Evolutionary conservation across 1,140 invertebrate species (phyloP).

Genomic region (Macrostomum lignano): DNA sequence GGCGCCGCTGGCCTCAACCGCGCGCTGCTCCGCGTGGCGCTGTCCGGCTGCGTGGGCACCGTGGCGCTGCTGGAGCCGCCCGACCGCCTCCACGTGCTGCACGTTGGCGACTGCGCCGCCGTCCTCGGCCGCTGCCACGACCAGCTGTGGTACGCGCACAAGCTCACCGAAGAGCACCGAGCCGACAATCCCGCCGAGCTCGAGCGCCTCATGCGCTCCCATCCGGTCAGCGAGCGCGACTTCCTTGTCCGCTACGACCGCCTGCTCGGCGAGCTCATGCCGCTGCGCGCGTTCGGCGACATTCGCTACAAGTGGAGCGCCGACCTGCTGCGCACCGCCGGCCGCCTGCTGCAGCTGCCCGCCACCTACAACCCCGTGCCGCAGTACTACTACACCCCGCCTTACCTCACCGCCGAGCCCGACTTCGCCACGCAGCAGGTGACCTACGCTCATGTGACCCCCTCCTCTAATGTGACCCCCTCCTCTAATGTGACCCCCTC

Average conservation of each 20-base stretch:
- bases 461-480: too few species aligned
- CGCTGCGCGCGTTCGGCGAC: conserved; percentile 79
- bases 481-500: too few species aligned
- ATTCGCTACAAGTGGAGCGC: conserved; percentile 70
- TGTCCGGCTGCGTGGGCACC: conserved; percentile 56
- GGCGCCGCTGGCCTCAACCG: conserved; percentile 10
- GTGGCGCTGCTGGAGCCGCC: too few species aligned
- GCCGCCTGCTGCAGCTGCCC: conserved; percentile 1
- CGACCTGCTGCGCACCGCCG: conserved; percentile 38
- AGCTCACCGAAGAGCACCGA: neutral
- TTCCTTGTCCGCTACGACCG: conserved; percentile 45
- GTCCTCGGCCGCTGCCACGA: conserved; percentile 58
- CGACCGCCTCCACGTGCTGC: too few species aligned
- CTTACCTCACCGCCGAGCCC: conserved; percentile 67
- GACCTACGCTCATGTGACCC: too few species aligned
- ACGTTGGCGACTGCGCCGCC: conserved; percentile 60
- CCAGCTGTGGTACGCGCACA: neutral
- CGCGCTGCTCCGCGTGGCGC: conserved; percentile 45
- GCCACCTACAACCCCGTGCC: conserved; percentile 6
- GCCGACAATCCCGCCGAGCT: conserved; percentile 59
- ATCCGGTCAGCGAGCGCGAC: conserved; percentile 54
- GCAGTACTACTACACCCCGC: conserved; percentile 51
- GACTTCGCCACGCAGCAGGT: conserved; percentile 33
- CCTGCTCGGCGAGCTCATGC: conserved; percentile 54
- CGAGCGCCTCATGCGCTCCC: conserved; percentile 35